Percentiles rank a stretch among this genome's conserved stretches.
Evolutionary conservation across 2,888 invertebrate genomes (phyloP).

Genomic region (Minunthozetes semirufus): DNA sequence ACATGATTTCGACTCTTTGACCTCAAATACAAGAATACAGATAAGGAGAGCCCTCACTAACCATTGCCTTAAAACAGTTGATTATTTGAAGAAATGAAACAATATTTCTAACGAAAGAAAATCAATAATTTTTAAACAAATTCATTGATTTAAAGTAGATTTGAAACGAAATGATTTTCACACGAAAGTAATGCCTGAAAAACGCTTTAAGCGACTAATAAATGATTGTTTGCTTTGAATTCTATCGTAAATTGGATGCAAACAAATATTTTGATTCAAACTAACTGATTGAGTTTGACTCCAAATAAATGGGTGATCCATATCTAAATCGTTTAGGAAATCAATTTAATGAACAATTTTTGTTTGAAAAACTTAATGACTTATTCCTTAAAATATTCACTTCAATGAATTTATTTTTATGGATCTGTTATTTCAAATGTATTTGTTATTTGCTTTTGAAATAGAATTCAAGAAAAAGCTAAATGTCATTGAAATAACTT

Average conservation of each 20-base stretch:
- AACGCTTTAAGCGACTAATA: neutral
- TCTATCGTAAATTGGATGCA: neutral
- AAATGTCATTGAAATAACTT: neutral
- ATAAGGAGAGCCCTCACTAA: neutral
- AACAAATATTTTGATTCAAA: neutral
- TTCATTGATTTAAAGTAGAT: conserved; percentile 3
- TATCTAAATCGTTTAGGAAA: neutral
- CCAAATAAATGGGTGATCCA: conserved; percentile 27
- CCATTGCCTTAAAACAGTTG: neutral
- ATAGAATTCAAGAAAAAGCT: too few relatives aligned
- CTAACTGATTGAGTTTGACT: neutral
- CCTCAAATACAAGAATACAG: conserved; percentile 6
- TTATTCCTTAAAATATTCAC: neutral
- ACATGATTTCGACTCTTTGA: conserved; percentile 14
- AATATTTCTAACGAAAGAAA: neutral
- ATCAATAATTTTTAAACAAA: neutral
- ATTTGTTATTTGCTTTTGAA: neutral
- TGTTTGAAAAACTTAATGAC: neutral
- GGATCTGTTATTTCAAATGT: neutral
- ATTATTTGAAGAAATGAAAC: neutral
- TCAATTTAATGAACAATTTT: neutral
- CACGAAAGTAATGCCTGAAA: conserved; percentile 13
- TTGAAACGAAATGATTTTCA: conserved; percentile 6
- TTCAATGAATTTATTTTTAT: neutral
- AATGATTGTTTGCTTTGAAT: conserved; percentile 16